Evolutionary conservation across 2,888 invertebrate species (phyloP), one percentile per base, ranked within the genome.

Genomic region (Hirtodrosophila histrioides): DNA sequence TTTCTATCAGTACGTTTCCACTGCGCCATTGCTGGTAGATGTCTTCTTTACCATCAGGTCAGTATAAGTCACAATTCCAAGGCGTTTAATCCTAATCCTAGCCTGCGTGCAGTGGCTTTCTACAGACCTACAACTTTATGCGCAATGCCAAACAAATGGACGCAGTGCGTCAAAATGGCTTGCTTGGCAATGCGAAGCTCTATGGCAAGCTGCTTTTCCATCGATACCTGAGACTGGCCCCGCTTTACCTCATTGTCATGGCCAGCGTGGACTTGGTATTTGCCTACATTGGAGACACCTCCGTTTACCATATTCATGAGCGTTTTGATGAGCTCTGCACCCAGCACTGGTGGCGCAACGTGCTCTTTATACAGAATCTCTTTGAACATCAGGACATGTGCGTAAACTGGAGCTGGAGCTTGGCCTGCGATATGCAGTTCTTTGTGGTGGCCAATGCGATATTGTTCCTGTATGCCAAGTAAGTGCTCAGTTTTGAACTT

Each of bases 341-440:
- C 0, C 89, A 89, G 58, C 87, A 91, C 55, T 92, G 92, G 92
- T 92, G 92, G 92, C 84, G 92, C 24, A 92, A 92, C 72, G 35
- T 92, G 2, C 68, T 92, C 12, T 91, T 92, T 54, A 90, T 92
- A 36, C 92, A 92, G 69, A 92, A 92, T 68, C 69, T 92, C 3
- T 92, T 89, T 54, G 76, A 87, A 23, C 89, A 90, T 48, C 80
- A 84, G 0, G 90, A 92, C 2, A 84, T 92, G 74, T 92, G 92
- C 48, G 78, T 90, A 17, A 92, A 92, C 23, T 92, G 92, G 92
- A 91, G 91, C 17, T 92, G 92, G 92, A 92, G 92, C 7, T 68
- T 92, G 49, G 91, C 92, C 23, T 92, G 92, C 56, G 92, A 92
- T 70, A 92, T 92, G 92, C 92, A 92, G 65, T 92, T 90, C 74